These are phyloP conservation scores for Eustalomyia histrio DNA, from an alignment of 2,888 invertebrate species.

Conservation along the genomic window DNA sequence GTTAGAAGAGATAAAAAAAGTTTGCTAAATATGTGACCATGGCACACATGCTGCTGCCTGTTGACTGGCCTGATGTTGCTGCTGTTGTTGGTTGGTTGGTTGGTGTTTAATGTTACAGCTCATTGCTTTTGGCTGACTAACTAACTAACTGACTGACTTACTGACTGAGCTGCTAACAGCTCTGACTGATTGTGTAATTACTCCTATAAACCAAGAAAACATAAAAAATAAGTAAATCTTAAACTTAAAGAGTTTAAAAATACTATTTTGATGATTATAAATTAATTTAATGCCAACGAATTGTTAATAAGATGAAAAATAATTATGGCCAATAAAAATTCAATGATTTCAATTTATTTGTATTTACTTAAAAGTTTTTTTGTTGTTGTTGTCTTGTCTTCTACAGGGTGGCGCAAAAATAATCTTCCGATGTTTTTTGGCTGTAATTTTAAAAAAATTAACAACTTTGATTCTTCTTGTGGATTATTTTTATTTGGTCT, in stretches of 20 bases:
- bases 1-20: background rate
- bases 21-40: slow-evolving; percentile 42
- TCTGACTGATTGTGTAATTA: slow-evolving; percentile 33
- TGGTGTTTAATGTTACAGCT: slow-evolving; percentile 12
- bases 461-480: too few relatives aligned
- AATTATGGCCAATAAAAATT: slow-evolving; percentile 47
- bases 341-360: slow-evolving; percentile 19
- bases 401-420: too few relatives aligned
- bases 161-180: slow-evolving; percentile 13
- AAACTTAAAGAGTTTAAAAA: background rate
- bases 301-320: slow-evolving; percentile 3
- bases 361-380: background rate
- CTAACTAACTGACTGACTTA: slow-evolving; percentile 35
- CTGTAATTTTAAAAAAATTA: too few relatives aligned
- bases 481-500: too few relatives aligned
- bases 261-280: slow-evolving; percentile 5
- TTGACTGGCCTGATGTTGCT: background rate
- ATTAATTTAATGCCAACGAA: slow-evolving; percentile 21
- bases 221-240: too few relatives aligned
- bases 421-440: too few relatives aligned
- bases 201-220: background rate
- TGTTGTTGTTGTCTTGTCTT: background rate
- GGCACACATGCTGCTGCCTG: slow-evolving; percentile 57
- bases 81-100: background rate
- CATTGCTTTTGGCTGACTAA: slow-evolving; percentile 25